These are phyloP conservation scores for Blennius ocellaris DNA, from an alignment of 2,113 vertebrate species.

Conservation along the genomic window DNA sequence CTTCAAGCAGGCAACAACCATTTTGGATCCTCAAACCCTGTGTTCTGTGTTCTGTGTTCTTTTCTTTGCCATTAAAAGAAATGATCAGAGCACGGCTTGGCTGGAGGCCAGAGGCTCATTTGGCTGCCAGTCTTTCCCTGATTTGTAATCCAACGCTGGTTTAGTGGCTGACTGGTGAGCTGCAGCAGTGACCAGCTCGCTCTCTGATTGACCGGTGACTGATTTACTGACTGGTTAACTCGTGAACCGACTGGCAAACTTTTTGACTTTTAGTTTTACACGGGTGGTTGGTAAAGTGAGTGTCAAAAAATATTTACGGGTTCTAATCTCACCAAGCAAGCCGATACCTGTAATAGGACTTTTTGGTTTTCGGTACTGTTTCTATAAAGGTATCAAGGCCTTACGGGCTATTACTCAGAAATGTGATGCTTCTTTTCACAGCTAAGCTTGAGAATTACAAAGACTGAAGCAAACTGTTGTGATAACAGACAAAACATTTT, in stretches of 20 bases:
- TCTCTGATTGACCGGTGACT: slow-evolving; percentile 37
- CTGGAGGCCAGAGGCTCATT: slow-evolving; percentile 60
- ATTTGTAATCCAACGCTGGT: slow-evolving; percentile 75
- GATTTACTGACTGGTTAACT: slow-evolving; percentile 28
- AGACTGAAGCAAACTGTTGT: too few species aligned
- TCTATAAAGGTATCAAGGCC: too few species aligned
- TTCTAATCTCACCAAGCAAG: too few species aligned
- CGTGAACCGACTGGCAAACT: slow-evolving; percentile 15
- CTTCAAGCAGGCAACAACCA: slow-evolving; percentile 1
- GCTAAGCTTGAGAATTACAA: too few species aligned
- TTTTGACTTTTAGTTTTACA: not conserved
- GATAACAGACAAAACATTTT: too few species aligned
- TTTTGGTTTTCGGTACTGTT: not conserved
- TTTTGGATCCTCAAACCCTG: slow-evolving; percentile 52
- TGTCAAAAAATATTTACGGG: too few species aligned
- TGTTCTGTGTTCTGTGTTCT: slow-evolving; percentile 40
- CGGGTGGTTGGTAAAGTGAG: too few species aligned
- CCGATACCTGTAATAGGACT: too few species aligned
- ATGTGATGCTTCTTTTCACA: too few species aligned
- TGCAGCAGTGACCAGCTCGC: slow-evolving; percentile 30
- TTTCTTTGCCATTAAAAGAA: slow-evolving; percentile 69
- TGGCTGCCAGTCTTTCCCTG: slow-evolving; percentile 66
- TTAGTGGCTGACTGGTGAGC: slow-evolving; percentile 49
- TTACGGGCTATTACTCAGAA: too few species aligned
- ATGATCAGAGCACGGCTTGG: slow-evolving; percentile 66